Percentiles rank a stretch among this genome's conserved stretches.
phyloP scores from a whole-genome alignment of 2,888 invertebrate genomes.

The Harmothoe impar region DNA sequence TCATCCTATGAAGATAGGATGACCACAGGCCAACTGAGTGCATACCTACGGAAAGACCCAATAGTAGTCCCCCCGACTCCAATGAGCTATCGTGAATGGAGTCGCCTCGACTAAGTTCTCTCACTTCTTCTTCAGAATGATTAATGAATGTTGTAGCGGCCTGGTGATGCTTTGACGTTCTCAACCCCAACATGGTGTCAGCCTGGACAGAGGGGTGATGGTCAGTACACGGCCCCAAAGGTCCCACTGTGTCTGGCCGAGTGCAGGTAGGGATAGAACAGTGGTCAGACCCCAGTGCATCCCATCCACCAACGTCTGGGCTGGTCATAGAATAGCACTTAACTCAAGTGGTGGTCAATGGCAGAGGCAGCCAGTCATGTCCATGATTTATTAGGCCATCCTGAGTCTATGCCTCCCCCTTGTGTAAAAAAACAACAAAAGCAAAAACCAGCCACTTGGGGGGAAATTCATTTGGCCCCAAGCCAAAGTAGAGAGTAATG shows the following conservation, averaged over 20 bases:
- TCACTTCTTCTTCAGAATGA: background rate
- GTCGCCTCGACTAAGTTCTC: background rate
- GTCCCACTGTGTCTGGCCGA: slow-evolving; percentile 22
- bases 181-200: background rate
- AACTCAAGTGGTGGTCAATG: slow-evolving; percentile 31
- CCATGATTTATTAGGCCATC: slow-evolving; percentile 5
- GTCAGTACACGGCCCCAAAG: slow-evolving; percentile 11
- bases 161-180: background rate
- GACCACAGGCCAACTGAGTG: too few species aligned
- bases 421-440: background rate
- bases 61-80: too few species aligned
- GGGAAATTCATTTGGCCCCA: background rate
- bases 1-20: too few species aligned
- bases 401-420: background rate
- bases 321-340: slow-evolving; percentile 44
- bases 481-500: slow-evolving; percentile 17
- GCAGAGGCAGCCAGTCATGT: background rate
- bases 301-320: slow-evolving; percentile 24
- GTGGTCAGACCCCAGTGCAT: background rate
- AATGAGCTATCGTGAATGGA: too few species aligned
- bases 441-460: background rate
- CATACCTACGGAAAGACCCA: too few species aligned
- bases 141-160: background rate
- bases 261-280: background rate
- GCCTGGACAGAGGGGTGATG: background rate